Percentiles rank a stretch among this genome's conserved stretches.
These are phyloP conservation scores for Percina caprodes DNA, from an alignment of 2,113 vertebrate species.

Conservation along the genomic window DNA sequence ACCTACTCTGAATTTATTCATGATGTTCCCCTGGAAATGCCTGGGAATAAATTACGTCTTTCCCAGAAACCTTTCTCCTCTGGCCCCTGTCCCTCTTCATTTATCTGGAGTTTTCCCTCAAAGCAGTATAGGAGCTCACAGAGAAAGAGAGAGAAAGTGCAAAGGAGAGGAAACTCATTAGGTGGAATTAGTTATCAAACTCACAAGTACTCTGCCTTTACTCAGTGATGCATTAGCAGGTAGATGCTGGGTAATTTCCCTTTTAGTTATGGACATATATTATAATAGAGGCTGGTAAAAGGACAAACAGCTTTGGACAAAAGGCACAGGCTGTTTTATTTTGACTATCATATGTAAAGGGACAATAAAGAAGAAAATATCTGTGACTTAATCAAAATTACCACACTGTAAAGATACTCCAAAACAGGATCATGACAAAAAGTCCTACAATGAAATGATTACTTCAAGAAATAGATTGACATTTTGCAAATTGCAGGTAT, in stretches of 20 bases:
- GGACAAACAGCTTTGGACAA: not conserved
- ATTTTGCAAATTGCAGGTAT: not conserved
- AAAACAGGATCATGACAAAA: not conserved
- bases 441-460: not conserved
- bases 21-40: conserved; percentile 59
- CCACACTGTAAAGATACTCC: not conserved
- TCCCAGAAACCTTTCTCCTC: conserved; percentile 42
- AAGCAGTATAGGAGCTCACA: conserved; percentile 17
- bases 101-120: conserved; percentile 53
- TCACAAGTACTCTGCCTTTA: conserved; percentile 27
- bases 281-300: not conserved
- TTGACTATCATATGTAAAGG: not conserved
- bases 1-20: conserved; percentile 75
- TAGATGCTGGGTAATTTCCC: conserved; percentile 1
- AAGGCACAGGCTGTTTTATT: not conserved
- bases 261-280: conserved; percentile 10
- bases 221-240: conserved; percentile 25
- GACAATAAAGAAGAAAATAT: not conserved
- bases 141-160: conserved; percentile 19
- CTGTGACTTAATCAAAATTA: not conserved
- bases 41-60: conserved; percentile 71
- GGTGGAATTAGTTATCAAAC: conserved; percentile 59
- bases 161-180: conserved; percentile 21
- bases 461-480: not conserved
- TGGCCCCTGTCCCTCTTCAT: conserved; percentile 45